Evolutionary conservation across 2,797 vertebrate genomes (phyloP), one percentile per base, ranked within the genome.

Genomic region (Periparus ater): DNA sequence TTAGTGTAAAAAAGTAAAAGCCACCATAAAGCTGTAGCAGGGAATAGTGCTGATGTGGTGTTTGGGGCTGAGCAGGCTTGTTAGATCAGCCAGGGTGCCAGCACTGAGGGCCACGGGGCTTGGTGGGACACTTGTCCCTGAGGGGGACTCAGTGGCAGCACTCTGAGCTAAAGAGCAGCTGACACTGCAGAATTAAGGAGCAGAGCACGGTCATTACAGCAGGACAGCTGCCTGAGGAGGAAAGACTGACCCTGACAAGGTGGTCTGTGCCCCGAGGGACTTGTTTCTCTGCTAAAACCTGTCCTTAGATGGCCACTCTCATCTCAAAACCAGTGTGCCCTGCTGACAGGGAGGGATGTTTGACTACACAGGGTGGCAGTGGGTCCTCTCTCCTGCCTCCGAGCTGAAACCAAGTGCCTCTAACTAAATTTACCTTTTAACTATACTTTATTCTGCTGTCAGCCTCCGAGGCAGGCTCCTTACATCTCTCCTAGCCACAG

Each of bases 51-150:
- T 34, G 54, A 62, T 11, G 20, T 32, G 17, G 19, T 38, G 18
- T 79, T 58, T 62, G 67, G 21, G 48, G 62, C 36, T 58, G 38
- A 61, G 29, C n/a, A 38, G 9, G 7, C 15, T 36, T 36, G 53
- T 25, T 17, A 17, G 38, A 36, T 75, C 48, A 80, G 51, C 30
- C 57, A 63, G 66, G 44, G 44, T 84, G 62, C n/a, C 53, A 80
- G 27, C 63, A 84, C 21, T 17, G 20, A 50, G 17, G 20, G 42
- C n/a, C 32, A 22, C 0, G 0, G 51, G 38, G 21, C 3, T 1
- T 68, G 50, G 44, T 54, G 47, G 77, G 62, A 58, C 36, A n/a
- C 17, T 67, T 1, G 4, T 48, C 70, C 27, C 71, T 21, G 13
- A 36, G 30, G 4, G 14, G 6, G 11, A 10, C 9, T 30, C 61